phyloP scores from a whole-genome alignment of 92 coral and sea anemone species.

The Palythoa caribaeorum region DNA sequence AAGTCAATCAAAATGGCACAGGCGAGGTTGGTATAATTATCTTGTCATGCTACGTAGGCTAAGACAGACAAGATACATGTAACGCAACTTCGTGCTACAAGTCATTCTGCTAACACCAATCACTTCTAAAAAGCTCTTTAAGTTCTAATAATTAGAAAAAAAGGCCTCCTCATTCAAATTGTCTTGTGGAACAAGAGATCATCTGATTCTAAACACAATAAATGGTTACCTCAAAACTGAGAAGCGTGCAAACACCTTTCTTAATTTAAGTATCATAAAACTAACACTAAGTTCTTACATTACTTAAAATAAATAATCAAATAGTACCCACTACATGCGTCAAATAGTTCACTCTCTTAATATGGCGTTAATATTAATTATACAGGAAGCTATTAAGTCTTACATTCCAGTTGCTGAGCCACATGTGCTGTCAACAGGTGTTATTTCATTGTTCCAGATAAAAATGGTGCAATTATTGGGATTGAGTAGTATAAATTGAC shows the following conservation, averaged over 20 bases:
- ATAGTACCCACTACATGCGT: neutral
- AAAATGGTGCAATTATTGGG: too few relatives aligned
- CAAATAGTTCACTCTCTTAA: too few relatives aligned
- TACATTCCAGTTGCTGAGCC: slow-evolving; percentile 30
- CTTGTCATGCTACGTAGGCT: too few relatives aligned
- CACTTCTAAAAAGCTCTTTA: neutral
- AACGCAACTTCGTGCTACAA: neutral
- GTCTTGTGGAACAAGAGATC: slow-evolving; percentile 1
- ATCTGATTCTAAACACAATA: neutral
- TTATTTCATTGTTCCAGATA: neutral
- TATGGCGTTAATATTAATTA: too few relatives aligned
- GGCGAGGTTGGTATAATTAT: neutral
- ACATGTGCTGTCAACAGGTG: neutral
- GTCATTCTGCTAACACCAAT: neutral
- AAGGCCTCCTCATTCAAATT: neutral
- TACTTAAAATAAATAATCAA: neutral
- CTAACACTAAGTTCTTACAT: neutral
- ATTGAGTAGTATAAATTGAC: too few relatives aligned
- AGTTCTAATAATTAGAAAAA: neutral
- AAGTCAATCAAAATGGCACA: neutral
- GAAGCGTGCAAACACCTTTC: neutral
- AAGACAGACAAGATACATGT: neutral
- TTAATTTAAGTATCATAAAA: neutral
- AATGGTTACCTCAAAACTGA: neutral
- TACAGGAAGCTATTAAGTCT: too few relatives aligned